Evolutionary conservation across 92 coral and sea anemone species (phyloP), one percentile per base, ranked within the genome.

Genomic region (Pocillopora grandis): DNA sequence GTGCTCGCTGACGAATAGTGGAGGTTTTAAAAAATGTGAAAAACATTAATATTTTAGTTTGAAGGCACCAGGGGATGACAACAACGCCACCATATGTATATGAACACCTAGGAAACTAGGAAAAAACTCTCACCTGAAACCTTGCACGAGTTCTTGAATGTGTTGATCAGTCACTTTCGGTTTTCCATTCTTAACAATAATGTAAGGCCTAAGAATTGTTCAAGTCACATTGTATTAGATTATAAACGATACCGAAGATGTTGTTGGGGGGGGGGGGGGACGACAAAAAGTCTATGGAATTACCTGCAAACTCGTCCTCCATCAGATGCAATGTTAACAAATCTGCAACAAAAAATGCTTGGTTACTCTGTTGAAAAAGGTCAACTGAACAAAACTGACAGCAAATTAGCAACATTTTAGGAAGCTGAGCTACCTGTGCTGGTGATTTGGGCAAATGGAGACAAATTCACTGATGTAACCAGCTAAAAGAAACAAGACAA

Each of bases 301-400:
- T 75, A 96, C 99, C 99, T 96, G 79, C 99, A 96, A 1, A 96
- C 98, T n/a, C 99, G 82, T 56, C 99, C 99, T 80, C 94, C 99
- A 80, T 96, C 99, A 42, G 99, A 88, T 19, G 99, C 95, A 60
- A 96, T 96, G 66, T 95, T 95, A 33, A 96, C 96, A 57, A 94
- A 93, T 77, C 99, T 96, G 57, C 1, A 75, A 82, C 20, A 85
- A 3, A 66, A 49, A 27, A 69, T 11, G 0, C 3, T 23, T 0
- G 10, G 2, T 59, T 71, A 81, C 27, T 58, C 15, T 12, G 16
- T 31, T 56, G 59, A 12, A 7, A 3, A 70, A 58, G 0, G 17
- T 27, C 1, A 2, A n/a, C 11, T 37, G 19, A 11, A 42, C 16
- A 14, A 36, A 62, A 66, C 0, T 2, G 5, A 14, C 2, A 8